Conservation (phyloP, 2,888 invertebrate species). For the Hermaeophaga mercurialis region DNA sequence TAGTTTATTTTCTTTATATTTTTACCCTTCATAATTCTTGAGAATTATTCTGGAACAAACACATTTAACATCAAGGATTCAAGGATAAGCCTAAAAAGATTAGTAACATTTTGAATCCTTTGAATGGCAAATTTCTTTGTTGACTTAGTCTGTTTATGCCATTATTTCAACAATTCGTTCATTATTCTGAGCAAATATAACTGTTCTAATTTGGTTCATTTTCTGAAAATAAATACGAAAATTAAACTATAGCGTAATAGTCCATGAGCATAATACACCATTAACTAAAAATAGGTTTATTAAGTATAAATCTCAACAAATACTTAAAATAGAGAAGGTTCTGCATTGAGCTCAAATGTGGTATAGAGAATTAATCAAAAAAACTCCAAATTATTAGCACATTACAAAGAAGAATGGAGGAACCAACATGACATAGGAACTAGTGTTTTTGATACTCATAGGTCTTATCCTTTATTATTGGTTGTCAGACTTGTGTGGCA, state of each 20-base stretch:
- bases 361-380: too few relatives aligned
- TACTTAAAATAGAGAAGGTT: too few relatives aligned
- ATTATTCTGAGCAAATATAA: slow-evolving; percentile 14
- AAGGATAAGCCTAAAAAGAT: slow-evolving; percentile 1
- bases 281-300: too few relatives aligned
- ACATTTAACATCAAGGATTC: not conserved
- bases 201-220: slow-evolving; percentile 14
- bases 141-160: slow-evolving; percentile 3
- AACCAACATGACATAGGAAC: too few relatives aligned
- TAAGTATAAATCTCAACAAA: too few relatives aligned
- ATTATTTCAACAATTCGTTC: slow-evolving; percentile 14
- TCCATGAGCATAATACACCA: too few relatives aligned
- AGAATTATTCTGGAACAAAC: not conserved
- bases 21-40: not conserved
- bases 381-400: too few relatives aligned
- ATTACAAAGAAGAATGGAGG: too few relatives aligned
- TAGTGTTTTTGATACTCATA: too few relatives aligned
- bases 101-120: slow-evolving; percentile 1
- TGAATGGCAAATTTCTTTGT: not conserved
- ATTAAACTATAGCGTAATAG: slow-evolving; percentile 7
- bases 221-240: slow-evolving; percentile 13
- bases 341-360: too few relatives aligned
- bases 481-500: too few relatives aligned
- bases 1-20: slow-evolving; percentile 1
- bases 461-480: too few relatives aligned